Conservation (phyloP, 2,888 invertebrate species). For the Metellina segmentata region DNA sequence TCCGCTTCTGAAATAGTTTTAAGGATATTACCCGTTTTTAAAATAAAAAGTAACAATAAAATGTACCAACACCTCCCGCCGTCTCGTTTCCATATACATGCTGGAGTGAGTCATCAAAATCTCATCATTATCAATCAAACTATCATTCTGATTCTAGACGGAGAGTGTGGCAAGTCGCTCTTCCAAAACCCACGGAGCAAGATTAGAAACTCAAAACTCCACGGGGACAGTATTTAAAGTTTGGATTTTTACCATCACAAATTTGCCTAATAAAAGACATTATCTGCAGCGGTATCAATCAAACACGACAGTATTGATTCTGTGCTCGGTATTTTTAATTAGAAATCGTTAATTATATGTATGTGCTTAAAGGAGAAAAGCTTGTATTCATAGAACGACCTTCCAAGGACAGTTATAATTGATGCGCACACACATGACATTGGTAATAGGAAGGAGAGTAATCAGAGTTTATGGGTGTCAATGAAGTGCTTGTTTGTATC, state of each 20-base stretch:
- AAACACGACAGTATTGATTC: neutral
- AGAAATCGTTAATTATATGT: neutral
- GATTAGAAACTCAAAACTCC: neutral
- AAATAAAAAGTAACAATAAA: too few relatives aligned
- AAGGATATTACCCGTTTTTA: too few relatives aligned
- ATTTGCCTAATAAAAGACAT: neutral
- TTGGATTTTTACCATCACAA: neutral
- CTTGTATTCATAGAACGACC: neutral
- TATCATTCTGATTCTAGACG: neutral
- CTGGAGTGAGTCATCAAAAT: neutral
- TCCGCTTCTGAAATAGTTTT: too few relatives aligned
- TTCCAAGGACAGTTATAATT: neutral
- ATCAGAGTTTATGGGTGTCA: too few relatives aligned
- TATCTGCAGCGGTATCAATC: neutral
- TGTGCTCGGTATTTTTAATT: neutral
- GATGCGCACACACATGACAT: neutral
- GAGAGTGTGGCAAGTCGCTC: neutral
- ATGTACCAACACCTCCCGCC: too few relatives aligned
- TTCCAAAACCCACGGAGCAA: neutral
- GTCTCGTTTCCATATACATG: neutral
- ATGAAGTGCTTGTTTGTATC: too few relatives aligned
- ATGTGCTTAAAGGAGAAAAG: neutral
- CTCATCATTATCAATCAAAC: neutral
- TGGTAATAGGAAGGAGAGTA: neutral
- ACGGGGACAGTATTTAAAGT: neutral